These are phyloP conservation scores for Mus spretus DNA, from an alignment of 2,797 vertebrate species.

Conservation along the genomic window DNA sequence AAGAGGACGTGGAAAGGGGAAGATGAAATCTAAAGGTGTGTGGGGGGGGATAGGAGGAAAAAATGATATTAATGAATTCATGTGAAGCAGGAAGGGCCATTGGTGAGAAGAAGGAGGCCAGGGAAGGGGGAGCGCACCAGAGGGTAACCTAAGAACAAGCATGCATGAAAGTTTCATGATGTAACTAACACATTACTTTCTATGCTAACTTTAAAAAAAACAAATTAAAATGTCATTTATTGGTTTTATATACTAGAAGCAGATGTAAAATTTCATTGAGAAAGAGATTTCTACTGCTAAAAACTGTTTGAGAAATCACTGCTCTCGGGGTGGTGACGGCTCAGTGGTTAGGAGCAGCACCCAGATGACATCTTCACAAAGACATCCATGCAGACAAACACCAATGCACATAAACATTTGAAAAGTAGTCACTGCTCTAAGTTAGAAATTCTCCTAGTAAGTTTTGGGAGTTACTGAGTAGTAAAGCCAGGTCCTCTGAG, in stretches of 20 bases:
- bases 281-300: constrained; percentile 44
- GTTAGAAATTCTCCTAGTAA: not conserved
- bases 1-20: not conserved
- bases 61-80: not conserved
- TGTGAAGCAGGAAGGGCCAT: not conserved
- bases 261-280: constrained; percentile 48
- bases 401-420: not conserved
- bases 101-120: not conserved
- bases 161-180: not conserved
- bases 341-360: not conserved
- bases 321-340: not conserved
- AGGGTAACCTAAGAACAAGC: not conserved
- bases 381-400: not conserved
- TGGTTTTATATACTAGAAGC: constrained; percentile 5
- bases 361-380: not conserved
- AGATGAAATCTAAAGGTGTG: not conserved
- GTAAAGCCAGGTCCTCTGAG: not conserved
- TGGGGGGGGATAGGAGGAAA: not conserved
- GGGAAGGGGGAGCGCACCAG: not conserved
- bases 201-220: not conserved
- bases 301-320: constrained; percentile 24
- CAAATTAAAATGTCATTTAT: not conserved
- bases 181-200: not conserved
- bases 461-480: not conserved
- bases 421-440: constrained; percentile 9